Evolutionary conservation across 2,113 vertebrate species (phyloP).

Genomic region (Hippocampus abdominalis): DNA sequence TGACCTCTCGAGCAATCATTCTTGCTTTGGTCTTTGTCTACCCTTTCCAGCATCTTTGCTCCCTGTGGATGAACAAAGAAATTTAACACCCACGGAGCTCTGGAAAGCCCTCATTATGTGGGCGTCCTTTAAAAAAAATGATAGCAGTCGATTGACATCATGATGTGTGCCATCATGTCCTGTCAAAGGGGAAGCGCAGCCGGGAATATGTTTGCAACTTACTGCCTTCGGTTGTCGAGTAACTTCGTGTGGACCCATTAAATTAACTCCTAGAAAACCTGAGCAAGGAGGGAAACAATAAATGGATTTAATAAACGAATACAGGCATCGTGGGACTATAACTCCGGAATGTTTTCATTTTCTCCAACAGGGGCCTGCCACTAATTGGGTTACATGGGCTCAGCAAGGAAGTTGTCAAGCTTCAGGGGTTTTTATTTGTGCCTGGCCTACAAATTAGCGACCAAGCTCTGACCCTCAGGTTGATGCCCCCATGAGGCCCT

Average conservation of each 20-base stretch:
- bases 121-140: conserved; percentile 43
- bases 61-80: conserved; percentile 1
- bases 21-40: conserved; percentile 28
- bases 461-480: conserved; percentile 47
- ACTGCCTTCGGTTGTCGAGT: conserved; percentile 34
- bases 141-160: conserved; percentile 33
- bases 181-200: conserved; percentile 21
- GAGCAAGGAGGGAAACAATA: conserved; percentile 50
- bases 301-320: conserved; percentile 61
- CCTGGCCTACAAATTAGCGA: conserved; percentile 52
- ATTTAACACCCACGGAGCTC: conserved; percentile 36
- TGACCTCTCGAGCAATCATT: conserved; percentile 54
- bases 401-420: conserved; percentile 68
- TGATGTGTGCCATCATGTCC: conserved; percentile 17
- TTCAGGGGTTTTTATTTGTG: conserved; percentile 68
- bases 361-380: conserved; percentile 42
- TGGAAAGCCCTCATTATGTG: conserved; percentile 51
- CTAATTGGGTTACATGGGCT: conserved; percentile 70
- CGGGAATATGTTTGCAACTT: conserved; percentile 28
- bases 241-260: conserved; percentile 54
- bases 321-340: conserved; percentile 52
- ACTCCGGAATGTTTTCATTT: conserved; percentile 65
- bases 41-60: conserved; percentile 28
- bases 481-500: conserved; percentile 65
- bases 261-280: conserved; percentile 43